A percentile compares a stretch with the other conserved stretches of the same genome.
Conservation (phyloP, 2,888 invertebrate species). For the Germaria angustata region DNA sequence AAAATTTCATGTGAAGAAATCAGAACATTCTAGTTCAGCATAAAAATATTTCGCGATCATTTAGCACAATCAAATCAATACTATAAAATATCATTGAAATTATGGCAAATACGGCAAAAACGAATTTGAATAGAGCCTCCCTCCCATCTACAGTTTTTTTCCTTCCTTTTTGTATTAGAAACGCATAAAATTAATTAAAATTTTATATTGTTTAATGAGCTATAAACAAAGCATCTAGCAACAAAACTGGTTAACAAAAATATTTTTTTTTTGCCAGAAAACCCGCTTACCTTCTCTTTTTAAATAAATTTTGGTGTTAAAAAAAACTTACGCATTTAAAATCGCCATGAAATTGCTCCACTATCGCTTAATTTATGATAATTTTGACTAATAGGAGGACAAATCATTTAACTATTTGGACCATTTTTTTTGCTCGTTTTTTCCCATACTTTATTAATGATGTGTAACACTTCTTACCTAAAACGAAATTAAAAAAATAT, state of each 20-base stretch:
- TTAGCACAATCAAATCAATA: no score
- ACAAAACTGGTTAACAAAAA: not conserved
- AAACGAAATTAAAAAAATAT: slow-evolving; percentile 13
- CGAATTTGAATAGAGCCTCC: no score
- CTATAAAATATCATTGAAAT: no score
- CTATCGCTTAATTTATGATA: slow-evolving; percentile 55
- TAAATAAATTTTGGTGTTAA: no score
- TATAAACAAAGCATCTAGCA: not conserved
- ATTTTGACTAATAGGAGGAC: slow-evolving; percentile 13
- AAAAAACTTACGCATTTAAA: slow-evolving; percentile 11
- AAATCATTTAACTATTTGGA: not conserved
- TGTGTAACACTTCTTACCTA: slow-evolving; percentile 5
- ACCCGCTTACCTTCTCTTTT: slow-evolving; percentile 51
- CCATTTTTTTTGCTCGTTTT: not conserved
- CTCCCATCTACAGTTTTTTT: no score
- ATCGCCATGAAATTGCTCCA: slow-evolving; percentile 40
- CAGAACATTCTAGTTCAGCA: no score
- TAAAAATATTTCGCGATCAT: no score
- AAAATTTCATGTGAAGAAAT: no score
- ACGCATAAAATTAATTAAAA: not conserved
- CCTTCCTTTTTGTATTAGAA: not conserved
- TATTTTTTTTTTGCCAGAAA: slow-evolving; percentile 20
- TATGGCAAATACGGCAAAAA: no score
- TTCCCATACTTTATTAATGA: not conserved
- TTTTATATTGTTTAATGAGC: not conserved